Evolutionary conservation across 2,888 invertebrate genomes (phyloP), one percentile per base, ranked within the genome.

Genomic region (Entomobrya proxima): DNA sequence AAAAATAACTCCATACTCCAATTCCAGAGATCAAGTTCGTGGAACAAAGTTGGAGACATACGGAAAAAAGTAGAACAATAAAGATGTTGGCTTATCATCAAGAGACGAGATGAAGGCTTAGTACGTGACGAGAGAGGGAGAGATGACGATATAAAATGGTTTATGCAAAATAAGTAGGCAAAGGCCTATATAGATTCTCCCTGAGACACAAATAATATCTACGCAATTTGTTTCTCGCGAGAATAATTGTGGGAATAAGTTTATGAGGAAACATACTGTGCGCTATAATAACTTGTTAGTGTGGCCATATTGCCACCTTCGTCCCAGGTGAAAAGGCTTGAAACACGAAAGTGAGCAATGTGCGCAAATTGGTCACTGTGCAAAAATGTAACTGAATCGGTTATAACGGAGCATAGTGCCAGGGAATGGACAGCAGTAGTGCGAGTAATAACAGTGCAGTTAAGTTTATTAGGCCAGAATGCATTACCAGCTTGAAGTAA

Each of bases 1-100:
- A 67, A 79, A 67, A 67, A 67, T 79, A 79, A 67, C 47, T 64
- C 37, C 37, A 32, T 67, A 30, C 13, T 47, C 55, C 55, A 21
- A 3, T 11, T 67, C 40, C 67, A 67, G 67, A 47, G 47, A 67
- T 40, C 37, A 32, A 35, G 61, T n/a, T 35, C 61, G 11, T 18
- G 9, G 18, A 40, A 9, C 18, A 18, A 40, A 67, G n/a, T n/a
- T n/a, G n/a, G n/a, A n/a, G n/a, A n/a, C n/a, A n/a, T n/a, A n/a
- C n/a, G n/a, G n/a, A n/a, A n/a, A n/a, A n/a, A n/a, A n/a, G n/a
- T n/a, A n/a, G n/a, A n/a, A n/a, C n/a, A n/a, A n/a, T n/a, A n/a
- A n/a, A n/a, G n/a, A n/a, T n/a, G n/a, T n/a, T n/a, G n/a, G n/a
- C n/a, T n/a, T n/a, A n/a, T n/a, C n/a, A n/a, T n/a, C n/a, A n/a